These are phyloP conservation scores for Myioborus melanocephalus DNA, from an alignment of 2,797 vertebrate species.

Conservation along the genomic window DNA sequence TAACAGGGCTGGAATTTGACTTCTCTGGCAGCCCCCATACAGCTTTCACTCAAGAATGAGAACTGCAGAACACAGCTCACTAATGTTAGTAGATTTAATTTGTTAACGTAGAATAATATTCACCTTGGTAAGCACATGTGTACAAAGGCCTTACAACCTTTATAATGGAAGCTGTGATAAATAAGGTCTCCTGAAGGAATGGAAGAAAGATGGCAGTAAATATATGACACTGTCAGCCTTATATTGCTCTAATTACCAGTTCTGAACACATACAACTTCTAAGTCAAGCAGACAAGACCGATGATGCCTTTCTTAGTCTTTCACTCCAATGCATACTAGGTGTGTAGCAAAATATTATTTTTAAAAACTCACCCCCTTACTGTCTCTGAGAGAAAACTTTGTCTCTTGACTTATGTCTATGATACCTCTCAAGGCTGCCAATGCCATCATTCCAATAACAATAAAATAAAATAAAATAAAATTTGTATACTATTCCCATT, in stretches of 20 bases:
- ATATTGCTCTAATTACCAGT: neutral
- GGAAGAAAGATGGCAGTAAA: neutral
- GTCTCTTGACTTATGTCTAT: neutral
- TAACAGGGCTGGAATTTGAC: neutral
- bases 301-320: neutral
- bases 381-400: neutral
- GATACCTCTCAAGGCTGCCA: neutral
- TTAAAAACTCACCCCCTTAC: neutral
- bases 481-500: neutral
- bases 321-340: neutral
- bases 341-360: neutral
- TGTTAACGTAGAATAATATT: conserved; percentile 1
- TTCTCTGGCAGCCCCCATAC: neutral
- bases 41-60: neutral
- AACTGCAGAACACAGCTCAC: neutral
- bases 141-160: neutral
- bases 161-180: neutral
- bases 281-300: neutral
- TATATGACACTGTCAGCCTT: neutral
- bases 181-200: conserved; percentile 17
- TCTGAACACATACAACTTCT: neutral
- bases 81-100: neutral
- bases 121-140: neutral
- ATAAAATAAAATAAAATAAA: neutral
- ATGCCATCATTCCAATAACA: neutral